Evolutionary conservation across 30 jellyfish, hydroid and myxozoan genomes (phyloP).

Genomic region (Chironex yamaguchii): DNA sequence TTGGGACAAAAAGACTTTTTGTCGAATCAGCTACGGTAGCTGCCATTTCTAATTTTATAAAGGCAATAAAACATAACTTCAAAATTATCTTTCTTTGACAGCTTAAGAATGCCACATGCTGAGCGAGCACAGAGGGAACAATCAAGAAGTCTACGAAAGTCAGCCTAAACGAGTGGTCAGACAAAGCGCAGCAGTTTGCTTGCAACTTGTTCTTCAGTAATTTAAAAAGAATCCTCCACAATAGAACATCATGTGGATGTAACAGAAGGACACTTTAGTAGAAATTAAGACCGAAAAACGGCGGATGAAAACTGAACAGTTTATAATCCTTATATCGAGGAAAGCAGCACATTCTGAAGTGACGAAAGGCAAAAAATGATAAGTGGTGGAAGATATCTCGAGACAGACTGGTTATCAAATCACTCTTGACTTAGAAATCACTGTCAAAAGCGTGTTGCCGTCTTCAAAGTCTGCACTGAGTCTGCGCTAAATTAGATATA

Average conservation of each 20-base stretch:
- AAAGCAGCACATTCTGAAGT: too few relatives aligned
- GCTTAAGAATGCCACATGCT: slow-evolving; percentile 2
- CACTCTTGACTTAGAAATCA: too few relatives aligned
- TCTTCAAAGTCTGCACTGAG: not conserved
- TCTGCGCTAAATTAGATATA: not conserved
- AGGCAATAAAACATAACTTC: too few relatives aligned
- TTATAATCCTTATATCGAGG: not conserved
- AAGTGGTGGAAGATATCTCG: too few relatives aligned
- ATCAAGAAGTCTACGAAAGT: slow-evolving; percentile 4
- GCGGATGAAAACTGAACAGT: not conserved
- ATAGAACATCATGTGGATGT: slow-evolving; percentile 7
- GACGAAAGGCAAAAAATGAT: too few relatives aligned
- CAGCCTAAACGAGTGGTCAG: slow-evolving; percentile 24
- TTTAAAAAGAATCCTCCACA: not conserved
- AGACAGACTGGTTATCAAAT: too few relatives aligned
- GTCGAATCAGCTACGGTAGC: too few relatives aligned
- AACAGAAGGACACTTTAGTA: not conserved
- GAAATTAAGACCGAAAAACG: not conserved
- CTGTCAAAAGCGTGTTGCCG: not conserved
- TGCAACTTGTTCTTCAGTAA: not conserved
- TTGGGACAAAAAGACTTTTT: too few relatives aligned
- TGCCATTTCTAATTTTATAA: too few relatives aligned
- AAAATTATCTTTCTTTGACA: slow-evolving; percentile 1
- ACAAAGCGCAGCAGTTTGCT: slow-evolving; percentile 8
- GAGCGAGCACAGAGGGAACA: slow-evolving; percentile 6